Conservation (phyloP, 2,113 vertebrate genomes). For the Hippocampus comes region DNA sequence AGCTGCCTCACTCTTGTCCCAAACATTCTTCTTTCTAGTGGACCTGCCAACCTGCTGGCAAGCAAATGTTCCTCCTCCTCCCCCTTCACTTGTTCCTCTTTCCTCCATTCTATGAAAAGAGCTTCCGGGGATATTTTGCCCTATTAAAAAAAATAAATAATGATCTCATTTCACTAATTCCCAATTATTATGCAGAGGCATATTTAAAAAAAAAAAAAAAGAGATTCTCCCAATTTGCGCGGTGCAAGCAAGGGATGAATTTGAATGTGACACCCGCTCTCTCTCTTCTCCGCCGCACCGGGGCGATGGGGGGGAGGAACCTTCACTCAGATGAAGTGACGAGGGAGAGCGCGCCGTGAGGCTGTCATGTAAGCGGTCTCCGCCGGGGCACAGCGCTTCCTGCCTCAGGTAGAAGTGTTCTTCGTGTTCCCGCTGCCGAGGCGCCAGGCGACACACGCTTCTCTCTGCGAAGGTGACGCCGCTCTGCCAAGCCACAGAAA, state of each 20-base stretch:
- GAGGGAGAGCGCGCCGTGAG: conserved; percentile 59
- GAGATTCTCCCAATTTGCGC: conserved; percentile 46
- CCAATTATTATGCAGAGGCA: conserved; percentile 78
- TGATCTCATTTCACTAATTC: conserved; percentile 76
- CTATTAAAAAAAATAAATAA: conserved; percentile 77
- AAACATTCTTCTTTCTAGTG: conserved; percentile 26
- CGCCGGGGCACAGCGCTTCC: conserved; percentile 63
- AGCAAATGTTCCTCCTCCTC: conserved; percentile 49
- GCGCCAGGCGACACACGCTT: conserved; percentile 41
- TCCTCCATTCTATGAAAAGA: conserved; percentile 68
- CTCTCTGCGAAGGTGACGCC: conserved; percentile 42
- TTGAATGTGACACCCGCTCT: conserved; percentile 45
- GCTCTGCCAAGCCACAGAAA: conserved; percentile 42
- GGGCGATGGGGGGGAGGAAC: conserved; percentile 43
- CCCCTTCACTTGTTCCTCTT: conserved; percentile 69
- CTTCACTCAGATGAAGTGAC: conserved; percentile 62
- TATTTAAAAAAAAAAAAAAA: conserved; percentile 67
- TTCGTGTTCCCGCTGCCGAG: conserved; percentile 52
- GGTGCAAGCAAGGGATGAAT: conserved; percentile 50
- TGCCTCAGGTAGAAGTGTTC: conserved; percentile 67
- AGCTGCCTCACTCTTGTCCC: conserved; percentile 17
- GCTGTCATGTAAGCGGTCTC: conserved; percentile 66
- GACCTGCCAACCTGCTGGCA: conserved; percentile 19
- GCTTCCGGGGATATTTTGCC: conserved; percentile 78
- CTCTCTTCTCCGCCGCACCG: conserved; percentile 44